These are phyloP conservation scores for Dioctria rufipes DNA, from an alignment of 2,888 invertebrate genomes.

Conservation along the genomic window DNA sequence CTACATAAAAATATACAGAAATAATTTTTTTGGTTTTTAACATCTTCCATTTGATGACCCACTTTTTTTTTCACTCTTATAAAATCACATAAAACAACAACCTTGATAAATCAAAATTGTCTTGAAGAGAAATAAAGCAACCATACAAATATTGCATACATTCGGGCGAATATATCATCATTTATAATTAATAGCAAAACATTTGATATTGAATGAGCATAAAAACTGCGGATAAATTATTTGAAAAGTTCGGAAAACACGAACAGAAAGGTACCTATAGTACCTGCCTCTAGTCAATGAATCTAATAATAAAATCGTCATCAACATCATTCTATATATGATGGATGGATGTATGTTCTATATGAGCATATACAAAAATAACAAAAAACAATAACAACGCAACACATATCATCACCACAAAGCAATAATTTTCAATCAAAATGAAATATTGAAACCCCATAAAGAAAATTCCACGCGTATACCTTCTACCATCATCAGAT, in stretches of 20 bases:
- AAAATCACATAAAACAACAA: no score
- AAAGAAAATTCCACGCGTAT: conserved; percentile 19
- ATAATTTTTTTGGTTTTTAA: no score
- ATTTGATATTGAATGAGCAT: conserved; percentile 41
- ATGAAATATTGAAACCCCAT: conserved; percentile 54
- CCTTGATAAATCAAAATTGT: no score
- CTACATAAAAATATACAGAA: no score
- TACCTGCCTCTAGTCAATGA: background rate
- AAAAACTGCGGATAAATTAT: background rate
- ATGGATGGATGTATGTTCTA: background rate
- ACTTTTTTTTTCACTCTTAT: no score
- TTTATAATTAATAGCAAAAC: conserved; percentile 42
- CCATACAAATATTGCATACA: no score
- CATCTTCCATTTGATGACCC: no score
- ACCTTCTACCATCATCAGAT: conserved; percentile 9
- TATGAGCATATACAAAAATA: background rate
- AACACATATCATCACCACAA: conserved; percentile 58
- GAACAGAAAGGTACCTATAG: background rate
- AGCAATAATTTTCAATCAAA: conserved; percentile 62
- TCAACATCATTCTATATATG: conserved; percentile 24
- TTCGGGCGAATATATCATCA: conserved; percentile 10
- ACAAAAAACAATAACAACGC: conserved; percentile 6
- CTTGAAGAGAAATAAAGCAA: no score
- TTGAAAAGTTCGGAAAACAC: conserved; percentile 12
- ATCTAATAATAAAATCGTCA: conserved; percentile 28